phyloP scores from a whole-genome alignment of 35 echinoderm and acorn worm species.

The Strongylocentrotus purpuratus region DNA sequence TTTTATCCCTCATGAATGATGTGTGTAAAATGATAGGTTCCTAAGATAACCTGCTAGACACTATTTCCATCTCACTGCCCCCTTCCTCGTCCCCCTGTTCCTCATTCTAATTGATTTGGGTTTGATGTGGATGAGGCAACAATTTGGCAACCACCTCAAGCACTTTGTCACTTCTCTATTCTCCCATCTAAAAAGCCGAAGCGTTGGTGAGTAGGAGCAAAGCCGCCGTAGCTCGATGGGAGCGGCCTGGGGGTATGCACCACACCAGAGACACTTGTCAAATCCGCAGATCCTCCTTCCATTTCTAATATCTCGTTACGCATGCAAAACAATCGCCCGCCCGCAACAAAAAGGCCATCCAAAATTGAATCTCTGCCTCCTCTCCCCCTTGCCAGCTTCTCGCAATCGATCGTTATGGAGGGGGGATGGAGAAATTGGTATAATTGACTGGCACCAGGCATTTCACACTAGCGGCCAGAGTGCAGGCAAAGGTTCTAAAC shows the following conservation, averaged over 20 bases:
- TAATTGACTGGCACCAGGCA: slow-evolving; percentile 46
- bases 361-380: slow-evolving; percentile 43
- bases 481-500: not conserved
- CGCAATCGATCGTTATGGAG: not conserved
- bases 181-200: not conserved
- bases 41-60: too few species aligned
- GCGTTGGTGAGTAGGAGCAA: not conserved
- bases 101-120: slow-evolving; percentile 31
- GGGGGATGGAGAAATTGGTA: slow-evolving; percentile 21
- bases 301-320: slow-evolving; percentile 54
- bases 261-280: slow-evolving; percentile 2
- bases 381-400: slow-evolving; percentile 19
- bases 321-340: slow-evolving; percentile 39
- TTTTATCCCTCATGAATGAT: too few species aligned
- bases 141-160: slow-evolving; percentile 15
- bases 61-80: too few species aligned
- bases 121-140: slow-evolving; percentile 35
- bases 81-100: not conserved
- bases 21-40: too few species aligned
- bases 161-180: slow-evolving; percentile 34
- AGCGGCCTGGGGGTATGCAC: not conserved
- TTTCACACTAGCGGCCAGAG: not conserved
- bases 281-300: slow-evolving; percentile 39
- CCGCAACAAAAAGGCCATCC: slow-evolving; percentile 24
- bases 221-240: slow-evolving; percentile 9